Base-by-base conservation (phyloP, 2,113 vertebrate species). In the Clupea harengus region DNA sequence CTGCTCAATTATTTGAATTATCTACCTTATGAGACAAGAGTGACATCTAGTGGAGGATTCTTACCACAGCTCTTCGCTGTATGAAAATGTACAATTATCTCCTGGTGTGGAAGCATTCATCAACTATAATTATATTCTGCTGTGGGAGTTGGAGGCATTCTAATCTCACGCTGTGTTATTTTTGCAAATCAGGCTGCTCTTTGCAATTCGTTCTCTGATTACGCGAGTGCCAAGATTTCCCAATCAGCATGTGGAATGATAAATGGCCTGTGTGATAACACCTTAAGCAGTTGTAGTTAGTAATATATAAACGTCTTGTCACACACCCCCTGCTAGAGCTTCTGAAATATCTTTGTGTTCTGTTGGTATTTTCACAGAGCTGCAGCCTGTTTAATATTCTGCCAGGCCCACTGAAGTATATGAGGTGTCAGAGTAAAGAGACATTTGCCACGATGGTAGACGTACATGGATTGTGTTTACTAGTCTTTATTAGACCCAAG, bases 51-150 rank as follows among this genome's bases (percentile, higher is more conserved):
- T 78, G 72, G 72, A 39, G 72, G 11, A 10, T 28, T 28, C 25
- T 72, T 72, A 3, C n/a, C 64, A 22, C 25, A 72, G 25, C 7
- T 8, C 15, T 10, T 6, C 25, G 8, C 64, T 28, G 64, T 72
- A 72, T 72, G 20, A 25, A 13, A 25, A 72, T 32, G 54, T 72
- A 3, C 72, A 78, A 85, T 88, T 86, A 89, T 88, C 85, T 89
- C 86, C 85, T 89, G 80, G 87, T 82, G 75, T 85, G 84, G 86
- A 87, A 85, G 78, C 90, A 91, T 89, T 87, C 84, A 89, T 90
- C 90, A 90, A 90, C 75, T 83, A 52, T 88, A 90, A 90, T 91
- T 91, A 88, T 88, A 88, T 91, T 89, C 86, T 84, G 67, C 82
- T 86, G 72, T 78, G 86, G 87, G 87, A 83, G 83, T 85, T 67